Evolutionary conservation across 2,113 vertebrate genomes (phyloP), one percentile per base, ranked within the genome.

Genomic region (Artemisiospiza belli): DNA sequence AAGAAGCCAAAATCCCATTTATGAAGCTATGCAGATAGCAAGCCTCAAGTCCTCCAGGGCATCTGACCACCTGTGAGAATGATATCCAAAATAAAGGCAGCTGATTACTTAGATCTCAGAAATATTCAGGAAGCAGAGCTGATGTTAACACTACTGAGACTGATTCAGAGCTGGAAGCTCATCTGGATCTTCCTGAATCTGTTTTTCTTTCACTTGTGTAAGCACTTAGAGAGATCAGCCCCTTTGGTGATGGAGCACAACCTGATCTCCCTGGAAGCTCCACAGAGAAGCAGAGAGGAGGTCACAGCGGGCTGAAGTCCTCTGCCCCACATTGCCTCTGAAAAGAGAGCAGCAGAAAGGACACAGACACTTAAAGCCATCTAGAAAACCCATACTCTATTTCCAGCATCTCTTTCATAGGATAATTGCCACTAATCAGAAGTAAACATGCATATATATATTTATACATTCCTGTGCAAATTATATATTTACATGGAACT

Each of bases 371-470:
- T 88, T 85, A 74, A 94, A 78, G 82, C 83, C 87, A 46, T 66
- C 55, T 69, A 47, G 89, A 74, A 97, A 97, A 55, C 44, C 63
- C 49, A 33, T 17, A 15, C 37, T 75, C 57, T 95, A 31, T 95
- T 96, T 95, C 95, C 93, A 95, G 75, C 86, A 44, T 81, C 62
- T 85, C 89, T 87, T 91, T 90, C 61, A 43, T 63, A 83, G 93
- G 92, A 90, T 82, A 95, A 96, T 96, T 94, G 85, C 84, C 89
- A 74, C 95, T 97, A 96, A 97, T 96, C 95, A 94, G 94, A 94
- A 97, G 79, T 94, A 97, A 97, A 97, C 83, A 96, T 0, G 8
- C 51, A 58, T 44, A 54, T 27, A 62, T 46, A 58, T 78, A 74
- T 91, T 93, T 89, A 78, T 93, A 90, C 62, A 93, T 97, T 93